Conservation (phyloP, 2,797 vertebrate genomes). For the Myotis daubentonii region DNA sequence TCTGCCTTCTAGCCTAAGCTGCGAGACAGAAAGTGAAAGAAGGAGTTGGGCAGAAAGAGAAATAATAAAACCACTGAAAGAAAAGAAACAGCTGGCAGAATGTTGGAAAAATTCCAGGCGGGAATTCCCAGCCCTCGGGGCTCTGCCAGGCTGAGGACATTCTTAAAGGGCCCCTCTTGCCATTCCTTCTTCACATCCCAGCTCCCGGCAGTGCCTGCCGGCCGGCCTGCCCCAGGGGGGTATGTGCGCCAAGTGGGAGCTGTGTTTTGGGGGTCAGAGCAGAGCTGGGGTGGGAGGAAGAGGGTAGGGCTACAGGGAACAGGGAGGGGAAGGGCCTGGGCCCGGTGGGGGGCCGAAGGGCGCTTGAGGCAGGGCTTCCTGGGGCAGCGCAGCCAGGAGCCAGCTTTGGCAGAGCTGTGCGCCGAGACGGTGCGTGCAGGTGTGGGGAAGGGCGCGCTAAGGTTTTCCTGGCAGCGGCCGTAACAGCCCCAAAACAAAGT, state of each 20-base stretch:
- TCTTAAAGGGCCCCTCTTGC: conserved; percentile 29
- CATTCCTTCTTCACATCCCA: neutral
- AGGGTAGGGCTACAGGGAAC: too few relatives aligned
- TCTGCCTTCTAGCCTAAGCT: neutral
- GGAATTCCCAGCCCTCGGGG: conserved; percentile 68
- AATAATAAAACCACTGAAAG: conserved; percentile 63
- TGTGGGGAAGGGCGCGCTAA: neutral
- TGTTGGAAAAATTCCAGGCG: conserved; percentile 69
- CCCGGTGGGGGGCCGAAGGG: rapidly evolving
- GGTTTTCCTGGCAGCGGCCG: neutral
- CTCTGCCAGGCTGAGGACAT: neutral
- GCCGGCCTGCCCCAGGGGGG: neutral
- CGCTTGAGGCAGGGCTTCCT: neutral
- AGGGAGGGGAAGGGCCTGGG: too few relatives aligned
- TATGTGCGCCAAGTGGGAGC: neutral
- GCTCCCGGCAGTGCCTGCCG: neutral
- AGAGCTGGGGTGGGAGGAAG: neutral
- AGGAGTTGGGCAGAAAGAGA: conserved; percentile 39
- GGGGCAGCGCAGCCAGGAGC: neutral
- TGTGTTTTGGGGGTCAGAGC: neutral
- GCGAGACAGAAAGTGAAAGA: conserved; percentile 65
- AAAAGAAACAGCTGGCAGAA: conserved; percentile 74
- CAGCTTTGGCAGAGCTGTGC: neutral
- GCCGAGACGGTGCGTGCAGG: neutral
- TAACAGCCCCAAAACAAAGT: neutral